A percentile compares a stretch with the other conserved stretches of the same genome.
Conservation (phyloP, 2,113 vertebrate genomes). For the Nannospalax galili region DNA sequence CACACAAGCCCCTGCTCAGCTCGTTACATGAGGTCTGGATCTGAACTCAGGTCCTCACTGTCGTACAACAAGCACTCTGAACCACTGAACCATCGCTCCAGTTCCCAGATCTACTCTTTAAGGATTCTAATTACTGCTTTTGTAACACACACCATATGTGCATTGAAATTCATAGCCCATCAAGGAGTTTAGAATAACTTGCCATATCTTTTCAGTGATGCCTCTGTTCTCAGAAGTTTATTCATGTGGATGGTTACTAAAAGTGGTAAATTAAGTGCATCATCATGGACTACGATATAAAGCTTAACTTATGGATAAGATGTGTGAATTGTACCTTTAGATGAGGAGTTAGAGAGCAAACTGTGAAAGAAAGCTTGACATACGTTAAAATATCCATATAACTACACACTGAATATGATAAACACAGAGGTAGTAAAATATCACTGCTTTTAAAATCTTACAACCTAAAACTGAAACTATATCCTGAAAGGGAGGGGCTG, state of each 20-base stretch:
- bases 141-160: not conserved
- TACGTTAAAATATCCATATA: not conserved
- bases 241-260: not conserved
- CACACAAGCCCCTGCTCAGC: not conserved
- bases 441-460: not conserved
- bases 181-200: not conserved
- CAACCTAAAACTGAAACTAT: not conserved
- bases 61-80: not conserved
- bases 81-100: not conserved
- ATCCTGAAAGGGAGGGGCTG: not conserved
- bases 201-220: not conserved
- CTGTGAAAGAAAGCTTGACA: not conserved
- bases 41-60: not conserved
- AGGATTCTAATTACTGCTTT: not conserved
- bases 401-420: not conserved
- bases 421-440: not conserved
- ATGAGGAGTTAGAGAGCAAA: not conserved
- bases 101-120: not conserved
- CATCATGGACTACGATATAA: not conserved
- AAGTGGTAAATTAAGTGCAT: not conserved
- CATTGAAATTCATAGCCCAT: not conserved
- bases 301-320: not conserved
- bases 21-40: not conserved
- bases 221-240: not conserved
- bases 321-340: not conserved